Evolutionary conservation across 2,113 vertebrate genomes (phyloP), one percentile per base, ranked within the genome.

Genomic region (Rattus norvegicus): DNA sequence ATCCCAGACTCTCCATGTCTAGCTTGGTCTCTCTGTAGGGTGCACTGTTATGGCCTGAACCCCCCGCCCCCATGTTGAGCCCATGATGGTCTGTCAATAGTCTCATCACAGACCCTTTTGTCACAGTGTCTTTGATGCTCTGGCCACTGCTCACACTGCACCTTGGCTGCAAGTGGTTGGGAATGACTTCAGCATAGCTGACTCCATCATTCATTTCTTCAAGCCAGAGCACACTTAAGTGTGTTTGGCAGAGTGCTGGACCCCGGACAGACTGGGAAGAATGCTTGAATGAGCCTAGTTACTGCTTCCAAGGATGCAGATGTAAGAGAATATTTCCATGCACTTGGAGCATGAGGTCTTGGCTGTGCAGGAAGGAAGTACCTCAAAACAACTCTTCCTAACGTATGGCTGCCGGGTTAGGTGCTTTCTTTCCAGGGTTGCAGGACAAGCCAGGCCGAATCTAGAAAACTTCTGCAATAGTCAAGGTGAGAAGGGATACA

Each of bases 181-280:
- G 47, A 90, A 39, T 52, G 90, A 70, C 56, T 49, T 65, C 13
- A 69, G 47, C 70, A 69, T 10, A 70, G 52, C 36, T n/a, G 22
- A 79, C 24, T 47, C 88, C 70, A 79, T 47, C 93, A 63, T 93
- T 84, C 75, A 43, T 69, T 93, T 94, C 63, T 96, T 79, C 52
- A 81, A n/a, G 73, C 80, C 2, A 16, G 87, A 63, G 94, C 19
- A 65, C n/a, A 43, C n/a, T 10, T 11, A 61, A 77, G 70, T 77
- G 90, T 79, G 52, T 69, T 80, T 63, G 83, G 72, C 47, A 63
- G 67, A 36, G 30, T 1, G 4, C 59, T 80, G 30, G 43, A 67
- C n/a, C 70, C 69, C 52, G n/a, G 80, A 10, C 90, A 96, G 67
- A 54, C 7, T 85, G 83, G 88, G 81, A 89, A 28, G 89, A 75